A percentile compares a stretch with the other conserved stretches of the same genome.
Conservation (phyloP, 35 echinoderm and acorn worm genomes). For the Antedon bifida region DNA sequence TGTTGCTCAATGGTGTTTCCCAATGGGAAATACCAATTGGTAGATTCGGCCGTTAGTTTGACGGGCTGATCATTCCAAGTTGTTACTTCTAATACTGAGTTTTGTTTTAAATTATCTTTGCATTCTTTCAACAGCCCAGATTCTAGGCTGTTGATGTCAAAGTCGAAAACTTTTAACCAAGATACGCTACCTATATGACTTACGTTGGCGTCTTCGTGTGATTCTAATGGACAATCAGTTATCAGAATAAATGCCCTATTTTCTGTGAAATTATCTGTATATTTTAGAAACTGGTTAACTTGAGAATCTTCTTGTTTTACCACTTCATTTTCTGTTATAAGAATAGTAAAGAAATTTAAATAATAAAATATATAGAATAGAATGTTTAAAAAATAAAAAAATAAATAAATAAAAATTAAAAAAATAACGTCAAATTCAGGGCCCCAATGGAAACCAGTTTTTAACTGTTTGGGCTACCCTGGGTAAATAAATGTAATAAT, state of each 20-base stretch:
- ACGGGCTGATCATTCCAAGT: slow-evolving; percentile 14
- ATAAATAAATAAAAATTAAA: no score
- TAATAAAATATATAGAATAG: no score
- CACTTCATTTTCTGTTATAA: neutral
- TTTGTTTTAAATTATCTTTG: neutral
- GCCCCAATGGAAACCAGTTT: no score
- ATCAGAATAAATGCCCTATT: slow-evolving; percentile 8
- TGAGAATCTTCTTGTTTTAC: neutral
- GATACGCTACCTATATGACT: neutral
- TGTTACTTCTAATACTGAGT: neutral
- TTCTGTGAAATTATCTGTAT: neutral
- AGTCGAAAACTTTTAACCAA: slow-evolving; percentile 23
- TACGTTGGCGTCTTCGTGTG: neutral
- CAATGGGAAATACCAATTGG: neutral
- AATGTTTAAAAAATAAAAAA: no score
- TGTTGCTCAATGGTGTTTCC: slow-evolving; percentile 3
- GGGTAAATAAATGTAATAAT: no score
- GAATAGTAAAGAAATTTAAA: no score
- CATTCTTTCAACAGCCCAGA: slow-evolving; percentile 3
- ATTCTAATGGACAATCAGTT: neutral
- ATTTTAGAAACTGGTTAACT: neutral
- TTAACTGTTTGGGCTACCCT: no score
- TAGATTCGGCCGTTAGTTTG: neutral
- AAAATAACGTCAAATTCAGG: no score
- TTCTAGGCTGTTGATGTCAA: slow-evolving; percentile 20